Base-by-base conservation (phyloP, 1,140 invertebrate genomes). In the Leptopilina boulardi region DNA sequence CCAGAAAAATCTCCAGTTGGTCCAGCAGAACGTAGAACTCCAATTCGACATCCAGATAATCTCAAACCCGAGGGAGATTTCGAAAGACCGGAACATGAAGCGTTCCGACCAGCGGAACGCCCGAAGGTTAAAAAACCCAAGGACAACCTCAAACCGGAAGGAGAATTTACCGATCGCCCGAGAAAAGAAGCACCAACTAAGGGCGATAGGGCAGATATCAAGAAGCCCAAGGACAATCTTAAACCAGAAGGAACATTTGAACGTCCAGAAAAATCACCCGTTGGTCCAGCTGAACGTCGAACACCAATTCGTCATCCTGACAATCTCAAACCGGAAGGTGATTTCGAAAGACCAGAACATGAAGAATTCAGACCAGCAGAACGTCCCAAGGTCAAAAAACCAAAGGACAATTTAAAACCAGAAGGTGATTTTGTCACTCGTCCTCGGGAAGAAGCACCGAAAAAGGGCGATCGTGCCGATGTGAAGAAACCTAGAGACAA, bases 261-360 rank as follows among this genome's bases (percentile, higher is more conserved):
- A 54, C 85, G 88, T 75, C 89, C 86, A 0, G 56, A 75, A 1
- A 86, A 86, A 66, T 41, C 78, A 0, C 74, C 82, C 0, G 70
- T 79, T 5, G 82, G 82, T 1, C 85, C 83, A 3, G 84, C 73
- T 0, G 85, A 88, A 75, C 81, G 83, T 56, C 79, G 85, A 18
- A 81, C 77, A 0, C 86, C 87, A 0, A 87, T 89, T 1, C 87
- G 83, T 38, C 89, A 88, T 66, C 76, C 83, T 0, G 86, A 89
- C 88, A 94, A 94, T 78, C 76, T 93, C 0, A 89, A 88, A 75
- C 88, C 87, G 0, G 92, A 93, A 86, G 94, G 93, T 21, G 92
- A 94, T 5, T 94, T 94, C 79, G 75, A 82, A 76, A n/a, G 84
- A 71, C 80, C 77, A 70, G 44, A 76, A 4, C 26, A 59, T 30